A percentile compares a stretch with the other conserved stretches of the same genome.
These are phyloP conservation scores for Dolichotis patagonum DNA, from an alignment of 2,113 vertebrate species.

Conservation along the genomic window DNA sequence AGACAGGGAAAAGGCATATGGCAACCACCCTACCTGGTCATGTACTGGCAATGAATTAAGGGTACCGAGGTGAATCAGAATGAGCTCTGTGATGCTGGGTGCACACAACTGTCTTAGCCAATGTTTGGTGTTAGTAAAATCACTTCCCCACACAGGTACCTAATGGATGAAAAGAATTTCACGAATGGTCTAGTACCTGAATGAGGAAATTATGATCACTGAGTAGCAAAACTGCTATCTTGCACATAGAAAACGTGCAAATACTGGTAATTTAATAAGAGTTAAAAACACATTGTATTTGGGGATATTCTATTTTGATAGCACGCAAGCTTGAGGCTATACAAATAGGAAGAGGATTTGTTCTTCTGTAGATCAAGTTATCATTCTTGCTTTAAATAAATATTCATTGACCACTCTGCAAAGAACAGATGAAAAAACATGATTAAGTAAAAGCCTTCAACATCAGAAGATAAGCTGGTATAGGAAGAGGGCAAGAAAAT, in stretches of 20 bases:
- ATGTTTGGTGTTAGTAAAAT: not conserved
- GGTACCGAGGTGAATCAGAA: not conserved
- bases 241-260: not conserved
- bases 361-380: not conserved
- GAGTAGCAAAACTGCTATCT: not conserved
- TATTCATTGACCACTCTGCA: not conserved
- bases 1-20: not conserved
- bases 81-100: not conserved
- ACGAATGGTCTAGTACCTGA: not conserved
- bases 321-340: not conserved
- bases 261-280: not conserved
- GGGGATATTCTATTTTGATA: not conserved
- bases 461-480: not conserved
- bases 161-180: not conserved
- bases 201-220: not conserved
- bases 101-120: not conserved
- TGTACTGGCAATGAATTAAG: conserved; percentile 31
- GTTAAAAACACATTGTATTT: not conserved
- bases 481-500: not conserved
- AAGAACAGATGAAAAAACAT: not conserved
- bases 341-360: not conserved
- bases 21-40: not conserved
- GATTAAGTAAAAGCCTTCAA: not conserved
- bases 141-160: not conserved
- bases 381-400: not conserved